Evolutionary conservation across 1,140 invertebrate genomes (phyloP).

Genomic region (Sipha flava): DNA sequence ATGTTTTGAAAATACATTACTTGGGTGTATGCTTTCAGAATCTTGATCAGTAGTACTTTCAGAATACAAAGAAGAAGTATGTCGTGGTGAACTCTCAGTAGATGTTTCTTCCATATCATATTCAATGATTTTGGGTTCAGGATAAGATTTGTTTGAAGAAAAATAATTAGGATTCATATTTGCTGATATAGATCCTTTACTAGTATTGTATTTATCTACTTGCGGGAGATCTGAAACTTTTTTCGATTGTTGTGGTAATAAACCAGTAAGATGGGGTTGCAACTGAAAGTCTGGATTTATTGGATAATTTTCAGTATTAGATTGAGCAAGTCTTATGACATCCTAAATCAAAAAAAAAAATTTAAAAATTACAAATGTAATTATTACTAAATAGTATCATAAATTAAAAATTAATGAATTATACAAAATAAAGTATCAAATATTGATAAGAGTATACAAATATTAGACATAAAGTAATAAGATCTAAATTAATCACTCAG

Average conservation of each 20-base stretch:
- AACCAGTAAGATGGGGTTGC: slow-evolving; percentile 23
- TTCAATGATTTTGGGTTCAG: slow-evolving; percentile 22
- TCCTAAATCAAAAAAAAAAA: not conserved
- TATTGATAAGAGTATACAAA: too few species aligned
- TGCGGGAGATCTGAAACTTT: not conserved
- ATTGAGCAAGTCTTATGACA: slow-evolving; percentile 3
- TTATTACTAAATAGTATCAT: not conserved
- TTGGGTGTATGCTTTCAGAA: slow-evolving; percentile 2
- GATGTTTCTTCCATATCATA: slow-evolving; percentile 25
- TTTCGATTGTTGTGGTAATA: slow-evolving; percentile 19
- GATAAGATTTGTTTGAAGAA: slow-evolving; percentile 8
- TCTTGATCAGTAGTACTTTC: slow-evolving; percentile 25
- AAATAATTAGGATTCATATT: slow-evolving; percentile 26
- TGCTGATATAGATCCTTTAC: slow-evolving; percentile 4
- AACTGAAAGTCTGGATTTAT: slow-evolving; percentile 22
- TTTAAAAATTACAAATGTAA: not conserved
- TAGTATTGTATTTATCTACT: not conserved
- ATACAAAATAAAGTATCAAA: not conserved
- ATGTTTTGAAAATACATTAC: not conserved
- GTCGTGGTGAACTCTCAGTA: slow-evolving; percentile 23
- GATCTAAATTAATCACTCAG: too few species aligned
- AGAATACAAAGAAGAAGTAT: slow-evolving; percentile 28
- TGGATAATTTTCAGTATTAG: slow-evolving; percentile 16
- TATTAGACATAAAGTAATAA: too few species aligned
- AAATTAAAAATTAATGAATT: not conserved